Base-by-base conservation (phyloP, 2,113 vertebrate species). In the Turdus rufiventris region DNA sequence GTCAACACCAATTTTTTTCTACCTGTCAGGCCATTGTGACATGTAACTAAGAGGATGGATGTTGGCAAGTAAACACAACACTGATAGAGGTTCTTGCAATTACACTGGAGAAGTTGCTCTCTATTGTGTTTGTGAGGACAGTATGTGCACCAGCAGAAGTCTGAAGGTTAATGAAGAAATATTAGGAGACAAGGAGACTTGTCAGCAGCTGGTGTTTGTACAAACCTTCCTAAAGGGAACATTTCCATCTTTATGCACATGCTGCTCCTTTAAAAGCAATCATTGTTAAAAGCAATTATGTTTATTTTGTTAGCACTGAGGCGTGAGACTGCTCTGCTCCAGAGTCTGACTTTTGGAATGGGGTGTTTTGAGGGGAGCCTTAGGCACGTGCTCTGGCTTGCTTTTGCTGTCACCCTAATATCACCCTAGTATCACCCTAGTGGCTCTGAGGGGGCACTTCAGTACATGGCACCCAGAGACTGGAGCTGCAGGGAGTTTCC, bases 51-150 rank as follows among this genome's bases (percentile, higher is more conserved):
- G 58, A 63, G 98, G 98, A 89, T 98, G 98, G 97, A 75, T 98
- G 98, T 38, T 98, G 98, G 85, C 98, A 98, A 53, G 97, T 96
- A 91, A 98, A 98, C 0, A 93, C 98, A 38, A 97, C 98, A 94
- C 98, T 98, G 88, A 98, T 96, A 57, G 98, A 98, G 60, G 95
- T 98, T 92, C 98, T 98, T 19, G 97, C 98, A 78, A 97, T 97
- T n/a, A 89, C 24, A 9, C 97, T 97, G 0, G 97, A 96, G 28
- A 98, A 95, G 29, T 98, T 98, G 77, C 98, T 98, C 91, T 97
- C 97, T 89, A 97, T 98, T 38, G 97, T 97, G 94, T 98, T 98
- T 9, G 71, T 95, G 93, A 98, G 98, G 98, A 98, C 97, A 89
- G 97, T 97, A 91, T 97, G 95, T 17, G 96, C 94, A 12, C 97